phyloP scores from a whole-genome alignment of 1,140 invertebrate species.

The Amphibalanus amphitrite region DNA sequence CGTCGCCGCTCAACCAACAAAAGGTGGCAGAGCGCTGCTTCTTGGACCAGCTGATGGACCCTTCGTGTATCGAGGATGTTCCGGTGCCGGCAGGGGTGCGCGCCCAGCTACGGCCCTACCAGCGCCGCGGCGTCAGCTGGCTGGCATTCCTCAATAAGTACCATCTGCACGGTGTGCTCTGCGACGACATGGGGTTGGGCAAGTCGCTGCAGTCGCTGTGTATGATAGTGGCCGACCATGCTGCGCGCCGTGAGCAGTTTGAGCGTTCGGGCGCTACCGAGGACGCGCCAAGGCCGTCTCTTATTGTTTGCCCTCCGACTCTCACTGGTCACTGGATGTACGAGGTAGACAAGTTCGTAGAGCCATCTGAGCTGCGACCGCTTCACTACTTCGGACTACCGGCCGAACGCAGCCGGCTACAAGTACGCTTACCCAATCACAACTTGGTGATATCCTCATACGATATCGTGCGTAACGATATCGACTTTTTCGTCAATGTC shows the following conservation, averaged over 20 bases:
- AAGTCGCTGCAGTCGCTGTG: constrained; percentile 96
- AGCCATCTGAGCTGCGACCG: constrained; percentile 52
- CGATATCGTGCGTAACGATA: constrained; percentile 92
- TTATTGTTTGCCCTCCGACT: constrained; percentile 71
- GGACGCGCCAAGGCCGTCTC: constrained; percentile 11
- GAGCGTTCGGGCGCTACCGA: neutral
- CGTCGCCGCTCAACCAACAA: constrained; percentile 31
- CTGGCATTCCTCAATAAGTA: constrained; percentile 88
- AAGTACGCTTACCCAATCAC: constrained; percentile 28
- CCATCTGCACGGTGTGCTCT: constrained; percentile 89
- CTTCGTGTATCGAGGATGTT: constrained; percentile 67
- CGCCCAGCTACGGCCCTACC: constrained; percentile 52
- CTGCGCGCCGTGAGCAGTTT: constrained; percentile 30
- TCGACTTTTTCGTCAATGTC: constrained; percentile 72
- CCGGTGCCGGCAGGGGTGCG: constrained; percentile 55
- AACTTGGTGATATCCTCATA: constrained; percentile 87
- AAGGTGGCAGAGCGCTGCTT: constrained; percentile 57
- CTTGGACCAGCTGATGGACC: constrained; percentile 74
- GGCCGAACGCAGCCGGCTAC: constrained; percentile 47
- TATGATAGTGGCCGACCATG: constrained; percentile 79
- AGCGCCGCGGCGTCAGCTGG: constrained; percentile 83
- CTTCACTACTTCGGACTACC: constrained; percentile 86
- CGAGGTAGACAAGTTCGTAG: constrained; percentile 88
- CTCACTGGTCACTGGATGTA: constrained; percentile 98
- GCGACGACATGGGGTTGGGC: constrained; percentile 94